Percentiles rank a stretch among this genome's conserved stretches.
These are phyloP conservation scores for Chymomyza costata DNA, from an alignment of 1,140 invertebrate species.

Conservation along the genomic window DNA sequence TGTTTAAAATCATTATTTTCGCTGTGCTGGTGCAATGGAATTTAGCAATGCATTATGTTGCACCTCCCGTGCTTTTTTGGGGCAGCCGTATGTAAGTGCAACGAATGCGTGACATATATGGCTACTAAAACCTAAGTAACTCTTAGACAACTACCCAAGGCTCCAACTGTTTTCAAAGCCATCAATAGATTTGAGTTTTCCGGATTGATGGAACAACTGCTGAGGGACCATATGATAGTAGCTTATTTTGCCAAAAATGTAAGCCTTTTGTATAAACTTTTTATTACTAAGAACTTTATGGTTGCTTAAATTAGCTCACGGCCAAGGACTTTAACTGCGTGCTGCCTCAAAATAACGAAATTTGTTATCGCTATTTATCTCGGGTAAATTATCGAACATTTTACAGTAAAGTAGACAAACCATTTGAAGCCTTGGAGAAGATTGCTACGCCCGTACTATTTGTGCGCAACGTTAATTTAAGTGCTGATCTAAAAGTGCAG, in stretches of 20 bases:
- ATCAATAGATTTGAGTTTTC: slow-evolving; percentile 1
- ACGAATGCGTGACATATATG: not conserved
- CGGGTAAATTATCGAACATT: slow-evolving; percentile 14
- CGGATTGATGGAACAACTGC: slow-evolving; percentile 2
- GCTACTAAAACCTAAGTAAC: not conserved
- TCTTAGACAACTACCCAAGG: not conserved
- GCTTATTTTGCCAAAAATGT: slow-evolving; percentile 37
- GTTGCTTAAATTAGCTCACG: slow-evolving; percentile 24
- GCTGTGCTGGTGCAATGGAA: not conserved
- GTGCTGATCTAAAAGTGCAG: not conserved
- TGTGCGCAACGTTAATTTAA: not conserved
- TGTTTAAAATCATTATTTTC: not conserved
- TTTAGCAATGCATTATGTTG: not conserved
- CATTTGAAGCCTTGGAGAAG: slow-evolving; percentile 1
- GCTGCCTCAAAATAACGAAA: not conserved
- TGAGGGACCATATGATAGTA: slow-evolving; percentile 29
- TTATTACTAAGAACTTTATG: too few species aligned
- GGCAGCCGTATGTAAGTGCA: slow-evolving; percentile 43
- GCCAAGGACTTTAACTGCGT: slow-evolving; percentile 37
- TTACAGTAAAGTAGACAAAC: slow-evolving; percentile 40
- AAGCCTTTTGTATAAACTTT: too few species aligned
- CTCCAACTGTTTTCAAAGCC: slow-evolving; percentile 30
- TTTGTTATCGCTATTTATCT: slow-evolving; percentile 34
- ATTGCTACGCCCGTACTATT: not conserved
- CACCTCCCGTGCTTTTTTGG: slow-evolving; percentile 43